Evolutionary conservation across 2,113 vertebrate species (phyloP), one percentile per base, ranked within the genome.

Genomic region (Caracal caracal): DNA sequence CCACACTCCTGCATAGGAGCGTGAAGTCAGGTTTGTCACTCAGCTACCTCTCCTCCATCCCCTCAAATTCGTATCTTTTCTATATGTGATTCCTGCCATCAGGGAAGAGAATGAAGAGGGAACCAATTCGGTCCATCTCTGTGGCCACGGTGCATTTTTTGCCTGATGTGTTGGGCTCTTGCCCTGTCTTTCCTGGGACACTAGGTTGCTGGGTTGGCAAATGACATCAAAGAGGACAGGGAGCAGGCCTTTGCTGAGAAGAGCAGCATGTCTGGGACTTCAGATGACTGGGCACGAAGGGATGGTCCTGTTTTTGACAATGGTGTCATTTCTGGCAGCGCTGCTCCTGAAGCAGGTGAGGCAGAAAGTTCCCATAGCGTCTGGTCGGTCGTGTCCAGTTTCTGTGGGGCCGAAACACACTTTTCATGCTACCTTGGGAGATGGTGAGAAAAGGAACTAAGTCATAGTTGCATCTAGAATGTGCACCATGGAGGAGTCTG

Each of bases 391-490:
- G 24, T 89, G 96, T 78, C 89, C 91, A 97, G 8, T 4, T 79
- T 90, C 0, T 1, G 84, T 70, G 1, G 0, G 73, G 71, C 33
- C 43, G 84, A 96, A 84, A 96, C 83, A 92, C 17, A 89, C 59
- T 94, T 70, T 81, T 89, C 71, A 90, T 10, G 61, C 51, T 87
- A 75, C 87, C 63, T 78, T 37, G 33, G 33, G 88, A 47, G 76
- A 37, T 6, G 28, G 26, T 20, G 76, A 97, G 92, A 94, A 92
- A 91, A 83, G 81, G 81, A 93, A 95, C n/a, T 40, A 87, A 87
- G 82, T 80, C 96, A 93, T 87, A 95, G 97, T 90, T 82, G 95
- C 75, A 81, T 88, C 75, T 56, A 95, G 83, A 71, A 47, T 28
- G 73, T 43, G 61, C 43, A 93, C 59, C 30, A 59, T 63, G 81